Evolutionary conservation across 2,888 invertebrate genomes (phyloP).

Genomic region (Andrena haemorrhoa): DNA sequence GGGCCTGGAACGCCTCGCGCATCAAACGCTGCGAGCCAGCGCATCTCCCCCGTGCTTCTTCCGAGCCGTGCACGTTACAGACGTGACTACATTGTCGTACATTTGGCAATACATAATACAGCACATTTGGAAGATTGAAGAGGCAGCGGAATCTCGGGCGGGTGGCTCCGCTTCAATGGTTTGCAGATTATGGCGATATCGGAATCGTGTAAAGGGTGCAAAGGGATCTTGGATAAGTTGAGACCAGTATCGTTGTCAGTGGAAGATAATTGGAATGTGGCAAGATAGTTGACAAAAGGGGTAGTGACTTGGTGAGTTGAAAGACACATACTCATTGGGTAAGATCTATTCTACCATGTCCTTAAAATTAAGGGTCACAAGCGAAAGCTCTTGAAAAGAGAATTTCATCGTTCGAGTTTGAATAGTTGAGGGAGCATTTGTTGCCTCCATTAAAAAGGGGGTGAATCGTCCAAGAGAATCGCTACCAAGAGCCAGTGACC

Average conservation of each 20-base stretch:
- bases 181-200: background rate
- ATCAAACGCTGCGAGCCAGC: constrained; percentile 3
- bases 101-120: background rate
- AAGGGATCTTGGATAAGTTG: too few relatives aligned
- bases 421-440: too few relatives aligned
- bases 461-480: background rate
- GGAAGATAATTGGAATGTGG: too few relatives aligned
- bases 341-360: too few relatives aligned
- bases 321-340: too few relatives aligned
- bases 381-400: too few relatives aligned
- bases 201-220: background rate
- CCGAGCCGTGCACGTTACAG: background rate
- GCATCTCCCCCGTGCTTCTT: constrained; percentile 12
- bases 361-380: too few relatives aligned
- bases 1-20: constrained; percentile 6
- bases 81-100: background rate
- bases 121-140: background rate
- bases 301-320: too few relatives aligned
- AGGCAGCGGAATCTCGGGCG: background rate
- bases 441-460: background rate
- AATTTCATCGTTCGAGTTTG: too few relatives aligned
- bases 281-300: too few relatives aligned
- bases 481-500: background rate
- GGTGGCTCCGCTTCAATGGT: background rate
- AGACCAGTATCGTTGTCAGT: too few relatives aligned